Base-by-base conservation (phyloP, 1,140 invertebrate genomes). In the Drosophila nannoptera region DNA sequence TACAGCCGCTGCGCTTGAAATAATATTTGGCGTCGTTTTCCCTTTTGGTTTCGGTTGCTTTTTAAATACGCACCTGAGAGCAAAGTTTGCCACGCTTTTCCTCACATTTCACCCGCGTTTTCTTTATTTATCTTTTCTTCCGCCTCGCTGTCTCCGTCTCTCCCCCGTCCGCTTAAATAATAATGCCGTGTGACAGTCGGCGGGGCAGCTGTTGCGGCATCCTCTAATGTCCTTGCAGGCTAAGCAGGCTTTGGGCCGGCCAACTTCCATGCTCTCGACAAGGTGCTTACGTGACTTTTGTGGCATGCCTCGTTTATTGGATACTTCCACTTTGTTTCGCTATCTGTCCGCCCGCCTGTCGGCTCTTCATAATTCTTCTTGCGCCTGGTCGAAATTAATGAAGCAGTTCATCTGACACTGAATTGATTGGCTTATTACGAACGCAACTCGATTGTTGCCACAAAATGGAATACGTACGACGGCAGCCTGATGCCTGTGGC, bases 321-420 rank as follows among this genome's bases (percentile, higher is more conserved):
- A 70, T 70, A 54, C 67, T 69, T 52, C 53, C 53, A 69, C 60
- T 67, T 60, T 31, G 35, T 49, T 35, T 55, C 40, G 4, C 38
- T 40, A n/a, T 40, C 40, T 42, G 38, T 40, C 38, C 11, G 38
- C 11, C 38, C n/a, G 38, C 11, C 38, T 9, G 38, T 40, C n/a
- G 32, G 31, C 33, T 36, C 58, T 52, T 48, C 11, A 50, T 66
- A 60, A 78, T 69, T 73, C 9, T 80, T 69, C 31, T 65, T 45
- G 48, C 31, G 0, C 38, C 12, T 4, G 2, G 2, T 12, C 4
- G 38, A 86, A 84, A 84, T 84, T 84, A 84, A 84, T 84, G 80
- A 84, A 84, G 80, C 80, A 86, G 81, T 84, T 84, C 80, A 86
- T 86, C 80, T 78, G 82, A 84, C 81, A 84, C 81, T 81, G 81